These are phyloP conservation scores for Argyresthia albistria DNA, from an alignment of 2,888 invertebrate genomes.

Conservation along the genomic window DNA sequence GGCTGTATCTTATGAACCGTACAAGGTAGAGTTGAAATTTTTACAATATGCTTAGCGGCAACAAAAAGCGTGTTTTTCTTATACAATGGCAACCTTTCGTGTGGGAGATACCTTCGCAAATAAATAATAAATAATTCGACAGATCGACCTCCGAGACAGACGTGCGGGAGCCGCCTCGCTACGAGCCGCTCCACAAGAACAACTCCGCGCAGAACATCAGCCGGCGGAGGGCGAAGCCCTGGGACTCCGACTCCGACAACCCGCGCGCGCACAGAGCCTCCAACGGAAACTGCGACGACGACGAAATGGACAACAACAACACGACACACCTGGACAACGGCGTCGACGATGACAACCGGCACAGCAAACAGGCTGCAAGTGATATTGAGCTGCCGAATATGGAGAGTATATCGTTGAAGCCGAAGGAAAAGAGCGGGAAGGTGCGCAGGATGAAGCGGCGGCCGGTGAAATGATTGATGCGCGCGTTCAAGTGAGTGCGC, in stretches of 20 bases:
- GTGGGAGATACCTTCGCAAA: no score
- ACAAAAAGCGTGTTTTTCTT: no score
- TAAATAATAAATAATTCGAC: no score
- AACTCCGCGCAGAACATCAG: conserved; percentile 60
- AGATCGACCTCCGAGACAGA: no score
- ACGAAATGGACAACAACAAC: conserved; percentile 34
- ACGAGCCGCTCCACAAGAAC: conserved; percentile 33
- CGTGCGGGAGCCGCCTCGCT: no score
- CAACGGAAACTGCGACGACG: conserved; percentile 48
- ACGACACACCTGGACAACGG: conserved; percentile 46
- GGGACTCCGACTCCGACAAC: no score
- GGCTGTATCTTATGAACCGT: no score
- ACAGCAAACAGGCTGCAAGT: conserved; percentile 16
- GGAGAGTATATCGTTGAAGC: conserved; percentile 49
- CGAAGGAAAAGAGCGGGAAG: conserved; percentile 41
- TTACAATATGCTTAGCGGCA: no score
- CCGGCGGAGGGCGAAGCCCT: conserved; percentile 14
- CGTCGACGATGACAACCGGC: conserved; percentile 40
- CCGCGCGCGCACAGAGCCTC: conserved; percentile 6
- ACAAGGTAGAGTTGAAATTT: no score
- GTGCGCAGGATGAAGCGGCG: conserved; percentile 47
- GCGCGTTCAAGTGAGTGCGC: conserved; percentile 56
- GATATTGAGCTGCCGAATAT: conserved; percentile 45
- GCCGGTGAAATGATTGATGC: conserved; percentile 64
- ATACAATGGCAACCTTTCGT: no score